Evolutionary conservation across 2,797 vertebrate genomes (phyloP).

Genomic region (Morus bassanus): DNA sequence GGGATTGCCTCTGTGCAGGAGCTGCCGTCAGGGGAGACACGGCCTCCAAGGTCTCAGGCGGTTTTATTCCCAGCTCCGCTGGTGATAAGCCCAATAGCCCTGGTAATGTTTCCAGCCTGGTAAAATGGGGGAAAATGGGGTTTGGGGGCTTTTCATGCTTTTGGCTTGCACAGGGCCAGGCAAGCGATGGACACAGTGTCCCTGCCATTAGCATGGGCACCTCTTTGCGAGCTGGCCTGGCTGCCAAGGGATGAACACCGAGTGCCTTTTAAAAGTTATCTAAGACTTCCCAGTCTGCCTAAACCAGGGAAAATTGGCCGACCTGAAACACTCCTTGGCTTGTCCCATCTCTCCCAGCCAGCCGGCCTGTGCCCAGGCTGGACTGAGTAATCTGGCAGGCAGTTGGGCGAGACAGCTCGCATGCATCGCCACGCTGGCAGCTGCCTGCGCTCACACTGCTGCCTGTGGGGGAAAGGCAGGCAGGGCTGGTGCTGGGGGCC

Average conservation of each 20-base stretch:
- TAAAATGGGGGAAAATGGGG: not conserved
- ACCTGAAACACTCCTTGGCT: not conserved
- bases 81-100: not conserved
- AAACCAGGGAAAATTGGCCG: not conserved
- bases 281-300: not conserved
- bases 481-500: not conserved
- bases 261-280: not conserved
- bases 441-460: accelerated
- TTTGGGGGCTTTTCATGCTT: not conserved
- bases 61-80: not conserved
- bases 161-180: accelerated
- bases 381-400: not conserved
- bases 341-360: not conserved
- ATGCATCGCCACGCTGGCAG: accelerated
- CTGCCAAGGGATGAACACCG: not conserved
- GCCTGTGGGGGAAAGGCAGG: accelerated
- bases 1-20: not conserved
- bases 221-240: not conserved
- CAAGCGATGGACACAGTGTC: accelerated
- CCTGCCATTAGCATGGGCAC: accelerated
- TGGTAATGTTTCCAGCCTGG: not conserved
- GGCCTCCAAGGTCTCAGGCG: not conserved
- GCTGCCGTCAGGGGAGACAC: accelerated
- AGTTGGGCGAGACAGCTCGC: accelerated
- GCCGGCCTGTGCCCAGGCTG: not conserved